Evolutionary conservation across 2,797 vertebrate genomes (phyloP).

Genomic region (Lagocephalus sceleratus): DNA sequence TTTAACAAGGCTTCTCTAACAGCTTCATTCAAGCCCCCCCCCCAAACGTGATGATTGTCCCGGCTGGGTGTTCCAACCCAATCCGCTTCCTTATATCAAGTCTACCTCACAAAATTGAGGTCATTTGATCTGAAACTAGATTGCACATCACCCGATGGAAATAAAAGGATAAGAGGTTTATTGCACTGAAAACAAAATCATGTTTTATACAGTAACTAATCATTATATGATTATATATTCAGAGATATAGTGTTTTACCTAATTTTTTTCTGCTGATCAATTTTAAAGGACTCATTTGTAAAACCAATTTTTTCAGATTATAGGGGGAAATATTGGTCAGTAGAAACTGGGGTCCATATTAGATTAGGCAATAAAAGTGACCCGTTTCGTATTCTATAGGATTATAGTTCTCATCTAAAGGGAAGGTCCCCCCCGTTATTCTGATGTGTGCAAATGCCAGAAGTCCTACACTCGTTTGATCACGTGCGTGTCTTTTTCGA

Average conservation of each 20-base stretch:
- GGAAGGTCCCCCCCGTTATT: no score
- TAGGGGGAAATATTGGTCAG: neutral
- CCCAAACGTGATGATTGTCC: no score
- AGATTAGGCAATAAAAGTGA: neutral
- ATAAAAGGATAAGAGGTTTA: slow-evolving; percentile 15
- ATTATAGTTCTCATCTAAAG: neutral
- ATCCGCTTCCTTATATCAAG: slow-evolving; percentile 22
- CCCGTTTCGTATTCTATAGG: neutral
- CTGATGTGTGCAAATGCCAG: no score
- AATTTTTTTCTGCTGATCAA: slow-evolving; percentile 9
- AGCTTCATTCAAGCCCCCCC: no score
- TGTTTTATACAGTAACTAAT: slow-evolving; percentile 45
- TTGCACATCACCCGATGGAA: slow-evolving; percentile 12
- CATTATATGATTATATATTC: neutral
- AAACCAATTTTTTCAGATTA: neutral
- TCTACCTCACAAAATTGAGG: slow-evolving; percentile 54
- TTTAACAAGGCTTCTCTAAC: no score
- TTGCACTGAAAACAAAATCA: slow-evolving; percentile 31
- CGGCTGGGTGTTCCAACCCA: slow-evolving; percentile 10
- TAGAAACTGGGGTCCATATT: slow-evolving; percentile 1
- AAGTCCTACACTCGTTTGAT: no score
- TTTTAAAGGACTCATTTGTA: slow-evolving; percentile 14
- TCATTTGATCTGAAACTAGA: slow-evolving; percentile 17
- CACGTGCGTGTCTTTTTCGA: no score
- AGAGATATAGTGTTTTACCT: slow-evolving; percentile 28